Percentiles rank a stretch among this genome's conserved stretches.
phyloP scores from a whole-genome alignment of 2,888 invertebrate species.

The Lycaena phlaeas region DNA sequence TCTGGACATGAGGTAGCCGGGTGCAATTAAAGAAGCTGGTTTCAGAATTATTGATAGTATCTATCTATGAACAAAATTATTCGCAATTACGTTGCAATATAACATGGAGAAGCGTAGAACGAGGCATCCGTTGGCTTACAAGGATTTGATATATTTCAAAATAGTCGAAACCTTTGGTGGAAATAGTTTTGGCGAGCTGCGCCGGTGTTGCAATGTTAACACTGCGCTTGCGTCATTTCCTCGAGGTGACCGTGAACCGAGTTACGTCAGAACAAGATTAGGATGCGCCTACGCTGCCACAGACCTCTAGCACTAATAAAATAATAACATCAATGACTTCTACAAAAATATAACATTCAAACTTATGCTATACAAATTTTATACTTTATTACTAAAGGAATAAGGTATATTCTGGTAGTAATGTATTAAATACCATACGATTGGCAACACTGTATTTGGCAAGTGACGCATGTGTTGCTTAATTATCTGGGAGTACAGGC shows the following conservation, averaged over 20 bases:
- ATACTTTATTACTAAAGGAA: neutral
- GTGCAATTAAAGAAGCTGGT: constrained; percentile 20
- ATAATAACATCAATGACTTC: constrained; percentile 7
- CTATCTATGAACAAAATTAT: constrained; percentile 1
- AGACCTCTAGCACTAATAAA: constrained; percentile 8
- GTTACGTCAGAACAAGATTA: constrained; percentile 61
- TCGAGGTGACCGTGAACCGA: constrained; percentile 64
- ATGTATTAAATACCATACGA: neutral
- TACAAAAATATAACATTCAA: neutral
- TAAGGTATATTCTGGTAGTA: neutral
- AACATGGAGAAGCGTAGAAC: neutral
- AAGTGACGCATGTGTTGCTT: constrained; percentile 7
- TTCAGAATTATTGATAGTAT: constrained; percentile 13
- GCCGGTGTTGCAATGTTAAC: constrained; percentile 43
- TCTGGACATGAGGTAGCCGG: constrained; percentile 23
- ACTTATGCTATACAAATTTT: neutral
- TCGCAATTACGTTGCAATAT: constrained; percentile 10
- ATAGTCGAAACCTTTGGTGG: neutral
- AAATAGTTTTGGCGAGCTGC: constrained; percentile 33
- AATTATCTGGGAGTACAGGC: neutral
- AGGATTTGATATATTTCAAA: too few species aligned
- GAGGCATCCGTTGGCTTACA: neutral
- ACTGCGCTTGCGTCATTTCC: constrained; percentile 66
- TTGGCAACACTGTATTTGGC: constrained; percentile 7
- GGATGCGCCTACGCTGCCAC: constrained; percentile 44